A percentile compares a stretch with the other conserved stretches of the same genome.
phyloP scores from a whole-genome alignment of 2,888 invertebrate species.

The Eudemis profundana region DNA sequence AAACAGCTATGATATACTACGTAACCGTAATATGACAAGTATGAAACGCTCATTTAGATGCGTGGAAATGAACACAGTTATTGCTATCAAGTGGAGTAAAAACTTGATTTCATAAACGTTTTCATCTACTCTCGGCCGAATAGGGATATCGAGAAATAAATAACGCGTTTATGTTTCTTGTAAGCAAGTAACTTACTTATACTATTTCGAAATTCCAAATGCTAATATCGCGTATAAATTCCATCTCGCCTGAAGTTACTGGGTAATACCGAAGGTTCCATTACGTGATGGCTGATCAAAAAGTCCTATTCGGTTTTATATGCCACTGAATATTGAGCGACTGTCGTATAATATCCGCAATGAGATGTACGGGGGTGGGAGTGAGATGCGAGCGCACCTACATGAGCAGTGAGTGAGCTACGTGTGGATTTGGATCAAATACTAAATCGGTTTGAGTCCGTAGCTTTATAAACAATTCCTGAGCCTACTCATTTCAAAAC shows the following conservation, averaged over 20 bases:
- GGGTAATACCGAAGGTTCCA: conserved; percentile 49
- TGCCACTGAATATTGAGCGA: conserved; percentile 76
- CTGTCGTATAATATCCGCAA: conserved; percentile 63
- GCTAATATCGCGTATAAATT: conserved; percentile 37
- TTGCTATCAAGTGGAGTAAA: conserved; percentile 14
- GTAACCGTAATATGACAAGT: conserved; percentile 11
- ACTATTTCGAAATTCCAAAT: conserved; percentile 36
- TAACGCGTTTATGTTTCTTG: conserved; percentile 10
- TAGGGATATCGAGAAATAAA: conserved; percentile 17
- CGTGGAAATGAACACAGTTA: conserved; percentile 21
- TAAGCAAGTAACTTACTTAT: conserved; percentile 9
- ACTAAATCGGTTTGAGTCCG: not conserved
- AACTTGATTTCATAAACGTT: conserved; percentile 26
- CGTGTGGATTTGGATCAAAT: conserved; percentile 33
- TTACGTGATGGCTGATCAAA: conserved; percentile 66
- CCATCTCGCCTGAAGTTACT: conserved; percentile 37
- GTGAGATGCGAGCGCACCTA: conserved; percentile 40
- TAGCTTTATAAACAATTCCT: conserved; percentile 20
- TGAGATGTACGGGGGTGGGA: conserved; percentile 55
- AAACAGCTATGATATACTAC: conserved; percentile 16
- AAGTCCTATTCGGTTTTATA: conserved; percentile 70
- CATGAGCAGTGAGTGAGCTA: conserved; percentile 40
- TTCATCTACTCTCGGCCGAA: conserved; percentile 9
- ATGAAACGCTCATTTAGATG: conserved; percentile 22
- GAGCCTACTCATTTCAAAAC: conserved; percentile 1